These are phyloP conservation scores for Pteruthius melanotis DNA, from an alignment of 2,113 vertebrate species.

Conservation along the genomic window DNA sequence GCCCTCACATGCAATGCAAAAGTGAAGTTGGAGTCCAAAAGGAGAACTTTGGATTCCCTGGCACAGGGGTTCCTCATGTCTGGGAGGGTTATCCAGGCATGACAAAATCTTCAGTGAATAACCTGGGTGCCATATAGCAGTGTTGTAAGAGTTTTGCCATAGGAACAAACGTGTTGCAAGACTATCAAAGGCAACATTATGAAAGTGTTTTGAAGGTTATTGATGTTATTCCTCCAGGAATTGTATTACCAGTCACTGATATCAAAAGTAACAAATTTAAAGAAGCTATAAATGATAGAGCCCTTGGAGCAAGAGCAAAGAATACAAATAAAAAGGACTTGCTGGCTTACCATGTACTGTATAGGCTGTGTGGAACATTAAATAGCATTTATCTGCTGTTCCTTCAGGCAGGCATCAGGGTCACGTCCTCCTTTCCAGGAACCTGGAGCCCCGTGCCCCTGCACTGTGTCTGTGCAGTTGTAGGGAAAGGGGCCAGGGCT, in stretches of 20 bases:
- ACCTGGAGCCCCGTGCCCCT: background rate
- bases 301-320: constrained; percentile 14
- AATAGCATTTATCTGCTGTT: background rate
- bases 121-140: background rate
- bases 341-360: background rate
- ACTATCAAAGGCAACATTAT: constrained; percentile 60
- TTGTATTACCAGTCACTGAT: constrained; percentile 62
- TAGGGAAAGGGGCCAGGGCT: background rate
- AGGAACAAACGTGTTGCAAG: background rate
- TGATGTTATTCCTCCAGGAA: constrained; percentile 46
- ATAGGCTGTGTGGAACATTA: background rate
- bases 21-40: background rate
- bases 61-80: background rate
- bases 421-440: background rate
- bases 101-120: background rate
- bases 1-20: background rate
- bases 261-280: constrained; percentile 68
- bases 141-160: background rate
- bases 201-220: constrained; percentile 51
- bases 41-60: background rate
- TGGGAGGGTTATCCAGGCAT: constrained; percentile 24
- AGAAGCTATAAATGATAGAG: constrained; percentile 56
- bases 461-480: background rate
- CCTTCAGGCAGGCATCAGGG: background rate
- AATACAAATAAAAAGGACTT: background rate